These are phyloP conservation scores for Myotis vivesi DNA, from an alignment of 2,797 vertebrate genomes.

Conservation along the genomic window DNA sequence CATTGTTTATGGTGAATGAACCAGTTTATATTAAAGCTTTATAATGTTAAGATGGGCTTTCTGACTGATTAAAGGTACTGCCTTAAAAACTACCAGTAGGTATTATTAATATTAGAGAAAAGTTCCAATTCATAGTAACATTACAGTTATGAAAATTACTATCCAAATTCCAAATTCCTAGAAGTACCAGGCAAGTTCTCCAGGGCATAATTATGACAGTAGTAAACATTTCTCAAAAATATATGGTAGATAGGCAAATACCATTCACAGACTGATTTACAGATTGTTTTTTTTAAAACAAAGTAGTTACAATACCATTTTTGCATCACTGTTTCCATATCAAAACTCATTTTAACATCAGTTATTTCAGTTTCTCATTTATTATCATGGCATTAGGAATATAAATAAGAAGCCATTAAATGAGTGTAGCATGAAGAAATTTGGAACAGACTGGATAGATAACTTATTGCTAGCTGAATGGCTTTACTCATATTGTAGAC, in stretches of 20 bases:
- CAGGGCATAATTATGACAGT: neutral
- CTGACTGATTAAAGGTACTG: neutral
- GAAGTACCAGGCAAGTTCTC: neutral
- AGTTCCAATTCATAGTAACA: neutral
- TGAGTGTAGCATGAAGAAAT: slow-evolving; percentile 7
- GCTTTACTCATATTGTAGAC: neutral
- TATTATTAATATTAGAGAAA: slow-evolving; percentile 11
- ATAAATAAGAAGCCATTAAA: slow-evolving; percentile 21
- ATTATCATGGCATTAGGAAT: neutral
- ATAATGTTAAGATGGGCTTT: slow-evolving; percentile 30
- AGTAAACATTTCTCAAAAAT: neutral
- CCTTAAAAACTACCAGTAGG: neutral
- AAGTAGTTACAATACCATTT: neutral
- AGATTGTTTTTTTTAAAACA: neutral
- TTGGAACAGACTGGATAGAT: neutral
- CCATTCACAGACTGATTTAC: neutral
- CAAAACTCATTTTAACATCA: slow-evolving; percentile 38
- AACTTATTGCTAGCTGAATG: neutral
- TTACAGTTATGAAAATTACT: neutral
- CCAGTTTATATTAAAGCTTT: neutral
- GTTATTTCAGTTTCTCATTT: slow-evolving; percentile 13
- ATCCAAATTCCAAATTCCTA: neutral
- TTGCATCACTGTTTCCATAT: slow-evolving; percentile 2
- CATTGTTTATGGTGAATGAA: neutral
- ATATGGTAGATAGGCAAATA: slow-evolving; percentile 14